A percentile compares a stretch with the other conserved stretches of the same genome.
Evolutionary conservation across 1,140 invertebrate species (phyloP).

Genomic region (Solen grandis): DNA sequence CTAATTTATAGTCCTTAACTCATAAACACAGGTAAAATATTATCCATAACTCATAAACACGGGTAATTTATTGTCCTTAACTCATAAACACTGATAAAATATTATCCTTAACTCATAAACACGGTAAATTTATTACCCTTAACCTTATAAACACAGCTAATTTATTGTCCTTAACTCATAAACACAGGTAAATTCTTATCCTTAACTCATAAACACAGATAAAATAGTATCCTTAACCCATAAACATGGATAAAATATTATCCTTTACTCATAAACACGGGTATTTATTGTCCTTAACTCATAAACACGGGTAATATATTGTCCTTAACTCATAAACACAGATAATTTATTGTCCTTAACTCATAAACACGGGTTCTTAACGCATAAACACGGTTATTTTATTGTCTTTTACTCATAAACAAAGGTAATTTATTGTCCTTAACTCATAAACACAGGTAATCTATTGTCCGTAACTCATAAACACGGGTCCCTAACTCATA

Average conservation of each 20-base stretch:
- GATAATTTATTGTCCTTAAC: background rate
- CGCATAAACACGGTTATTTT: background rate
- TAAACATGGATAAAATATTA: background rate
- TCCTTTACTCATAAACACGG: too few species aligned
- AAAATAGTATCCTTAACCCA: background rate
- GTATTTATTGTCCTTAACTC: background rate
- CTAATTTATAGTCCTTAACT: background rate
- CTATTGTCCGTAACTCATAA: too few species aligned
- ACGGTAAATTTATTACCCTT: background rate
- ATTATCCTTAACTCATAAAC: background rate
- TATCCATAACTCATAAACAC: too few species aligned
- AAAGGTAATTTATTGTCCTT: background rate
- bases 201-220: too few species aligned
- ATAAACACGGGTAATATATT: background rate
- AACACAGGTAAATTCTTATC: too few species aligned
- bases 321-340: too few species aligned
- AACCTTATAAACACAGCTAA: background rate
- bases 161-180: too few species aligned
- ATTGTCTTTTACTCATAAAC: background rate
- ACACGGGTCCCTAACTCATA: background rate
- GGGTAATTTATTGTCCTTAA: background rate
- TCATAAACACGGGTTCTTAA: background rate
- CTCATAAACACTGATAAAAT: background rate
- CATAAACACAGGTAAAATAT: background rate
- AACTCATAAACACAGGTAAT: too few species aligned